Conservation (phyloP, 2,888 invertebrate genomes). For the Eretmocerus hayati region DNA sequence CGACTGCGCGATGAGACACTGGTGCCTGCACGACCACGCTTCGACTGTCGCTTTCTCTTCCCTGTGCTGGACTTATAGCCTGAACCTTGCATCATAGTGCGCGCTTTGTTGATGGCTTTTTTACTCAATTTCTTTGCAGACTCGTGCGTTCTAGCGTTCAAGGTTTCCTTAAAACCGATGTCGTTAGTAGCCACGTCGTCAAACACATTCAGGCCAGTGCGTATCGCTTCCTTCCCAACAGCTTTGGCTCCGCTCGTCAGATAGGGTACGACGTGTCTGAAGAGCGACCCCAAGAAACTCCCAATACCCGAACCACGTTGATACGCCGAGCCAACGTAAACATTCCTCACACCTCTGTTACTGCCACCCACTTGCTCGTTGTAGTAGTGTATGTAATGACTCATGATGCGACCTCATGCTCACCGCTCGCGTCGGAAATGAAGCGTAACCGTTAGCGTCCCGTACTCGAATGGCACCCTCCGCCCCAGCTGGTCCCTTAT, state of each 20-base stretch:
- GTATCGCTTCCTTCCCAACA: not conserved
- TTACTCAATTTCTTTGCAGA: not conserved
- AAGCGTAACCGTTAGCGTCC: constrained; percentile 9
- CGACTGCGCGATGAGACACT: not conserved
- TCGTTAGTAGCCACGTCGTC: not conserved
- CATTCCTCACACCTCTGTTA: not conserved
- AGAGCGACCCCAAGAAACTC: not conserved
- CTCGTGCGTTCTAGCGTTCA: too few relatives aligned
- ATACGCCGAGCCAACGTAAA: constrained; percentile 7
- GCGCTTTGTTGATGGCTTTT: not conserved
- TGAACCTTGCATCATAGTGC: not conserved
- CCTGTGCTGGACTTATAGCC: too few relatives aligned
- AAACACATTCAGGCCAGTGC: not conserved
- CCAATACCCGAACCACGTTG: too few relatives aligned
- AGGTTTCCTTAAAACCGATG: not conserved
- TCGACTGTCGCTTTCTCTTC: too few relatives aligned
- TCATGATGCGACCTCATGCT: too few relatives aligned
- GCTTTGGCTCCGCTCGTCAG: not conserved
- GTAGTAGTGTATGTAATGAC: not conserved
- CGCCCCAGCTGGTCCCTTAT: constrained; percentile 15
- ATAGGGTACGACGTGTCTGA: not conserved
- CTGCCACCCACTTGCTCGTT: constrained; percentile 6
- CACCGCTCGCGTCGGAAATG: constrained; percentile 8
- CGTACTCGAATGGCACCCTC: constrained; percentile 11
- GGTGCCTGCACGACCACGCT: not conserved